Evolutionary conservation across 2,797 vertebrate genomes (phyloP), one percentile per base, ranked within the genome.

Genomic region (Hydrocynus forskahlii): DNA sequence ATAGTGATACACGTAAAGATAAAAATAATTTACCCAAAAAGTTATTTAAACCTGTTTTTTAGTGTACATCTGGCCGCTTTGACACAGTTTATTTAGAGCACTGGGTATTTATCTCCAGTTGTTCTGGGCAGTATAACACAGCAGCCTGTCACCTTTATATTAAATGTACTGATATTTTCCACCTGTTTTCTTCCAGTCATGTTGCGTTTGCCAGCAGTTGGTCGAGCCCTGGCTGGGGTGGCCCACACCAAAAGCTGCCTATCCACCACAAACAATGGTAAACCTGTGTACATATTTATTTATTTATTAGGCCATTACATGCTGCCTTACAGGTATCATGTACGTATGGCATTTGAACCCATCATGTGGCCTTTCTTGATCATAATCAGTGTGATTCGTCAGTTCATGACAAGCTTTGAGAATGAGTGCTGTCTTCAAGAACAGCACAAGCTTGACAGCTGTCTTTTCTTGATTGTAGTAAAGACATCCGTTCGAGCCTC

Each of bases 401-500:
- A 12, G 48, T 13, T 50, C 3, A n/a, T n/a, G 16, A 55, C 16
- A 55, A 19, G 19, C 19, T n/a, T 55, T 55, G 16, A 19, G 7
- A 4, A 19, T 57, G 17, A n/a, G 17, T 57, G 54, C 19, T 19
- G 54, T 7, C 54, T 7, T 57, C 4, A 52, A 57, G 8, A 57
- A 57, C 16, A 17, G 13, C 16, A 54, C 52, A 14, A 54, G 52
- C 52, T 54, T 78, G 5, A 70, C n/a, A 45, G 66, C 79, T 10
- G 21, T 1, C n/a, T 87, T 7, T 86, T 80, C 63, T 2, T 5
- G 7, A 55, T 75, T 84, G 82, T 82, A 99, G 97, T 94, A 66
- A 93, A 92, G 73, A 92, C 93, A 79, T 85, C 94, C 59, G 91
- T 93, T 1, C 96, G 96, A 57, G 95, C 96, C 79, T 91, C 91